A percentile compares a stretch with the other conserved stretches of the same genome.
phyloP scores from a whole-genome alignment of 2,797 vertebrate genomes.

The Syngnathus acus region DNA sequence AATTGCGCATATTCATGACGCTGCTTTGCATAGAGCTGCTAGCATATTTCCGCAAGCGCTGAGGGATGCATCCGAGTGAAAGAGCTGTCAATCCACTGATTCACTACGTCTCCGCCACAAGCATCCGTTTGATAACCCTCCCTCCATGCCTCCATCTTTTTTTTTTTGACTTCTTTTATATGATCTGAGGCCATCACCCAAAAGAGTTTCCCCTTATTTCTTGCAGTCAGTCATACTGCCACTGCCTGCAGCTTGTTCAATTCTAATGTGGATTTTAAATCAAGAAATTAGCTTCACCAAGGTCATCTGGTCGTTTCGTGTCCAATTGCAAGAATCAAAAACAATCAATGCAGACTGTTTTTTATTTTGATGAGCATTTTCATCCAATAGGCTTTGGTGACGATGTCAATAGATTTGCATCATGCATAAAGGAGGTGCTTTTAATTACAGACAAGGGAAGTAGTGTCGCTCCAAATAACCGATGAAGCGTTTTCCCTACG shows the following conservation, averaged over 20 bases:
- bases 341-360: neutral
- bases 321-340: neutral
- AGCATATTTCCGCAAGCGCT: conserved; percentile 50
- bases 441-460: conserved; percentile 30
- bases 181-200: conserved; percentile 49
- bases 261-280: conserved; percentile 41
- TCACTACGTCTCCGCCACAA: conserved; percentile 44
- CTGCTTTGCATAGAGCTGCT: conserved; percentile 79
- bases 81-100: conserved; percentile 57
- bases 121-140: conserved; percentile 42
- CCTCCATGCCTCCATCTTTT: conserved; percentile 25
- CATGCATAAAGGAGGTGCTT: conserved; percentile 3
- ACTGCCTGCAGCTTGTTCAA: conserved; percentile 42
- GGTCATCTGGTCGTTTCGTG: conserved; percentile 32
- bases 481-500: conserved; percentile 55
- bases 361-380: no score
- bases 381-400: neutral
- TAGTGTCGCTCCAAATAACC: conserved; percentile 29
- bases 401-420: conserved; percentile 38
- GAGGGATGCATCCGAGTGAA: conserved; percentile 60
- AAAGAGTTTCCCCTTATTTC: conserved; percentile 66
- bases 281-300: conserved; percentile 53
- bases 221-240: conserved; percentile 48
- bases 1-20: conserved; percentile 88
- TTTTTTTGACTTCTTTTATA: conserved; percentile 21